Evolutionary conservation across 2,797 vertebrate genomes (phyloP).

Genomic region (Peromyscus eremicus): DNA sequence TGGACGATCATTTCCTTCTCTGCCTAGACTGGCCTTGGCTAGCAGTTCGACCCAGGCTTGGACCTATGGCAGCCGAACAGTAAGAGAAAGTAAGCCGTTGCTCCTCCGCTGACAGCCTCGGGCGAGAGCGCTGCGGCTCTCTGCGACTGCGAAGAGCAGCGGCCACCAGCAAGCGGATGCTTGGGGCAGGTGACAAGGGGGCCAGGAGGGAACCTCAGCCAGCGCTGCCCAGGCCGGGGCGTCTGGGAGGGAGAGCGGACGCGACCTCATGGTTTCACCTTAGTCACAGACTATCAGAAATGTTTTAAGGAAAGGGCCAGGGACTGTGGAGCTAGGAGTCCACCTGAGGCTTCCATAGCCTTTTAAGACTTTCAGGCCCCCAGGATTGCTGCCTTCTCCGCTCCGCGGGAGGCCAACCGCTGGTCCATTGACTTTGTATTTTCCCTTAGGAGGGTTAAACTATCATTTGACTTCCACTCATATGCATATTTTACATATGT

Average conservation of each 20-base stretch:
- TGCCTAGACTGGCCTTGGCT: not conserved
- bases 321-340: not conserved
- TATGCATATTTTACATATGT: constrained; percentile 62
- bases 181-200: not conserved
- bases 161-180: not conserved
- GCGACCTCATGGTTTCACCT: constrained; percentile 65
- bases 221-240: rapidly evolving
- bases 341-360: constrained; percentile 34
- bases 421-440: constrained; percentile 6
- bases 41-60: rapidly evolving
- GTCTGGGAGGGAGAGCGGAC: not conserved
- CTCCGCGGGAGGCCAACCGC: not conserved
- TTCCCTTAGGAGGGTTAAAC: not conserved
- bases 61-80: not conserved
- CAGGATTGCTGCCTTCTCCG: constrained; percentile 4
- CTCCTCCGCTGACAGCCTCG: not conserved
- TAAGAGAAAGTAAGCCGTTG: not conserved
- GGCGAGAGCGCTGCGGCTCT: not conserved
- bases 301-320: not conserved
- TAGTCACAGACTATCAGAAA: constrained; percentile 15
- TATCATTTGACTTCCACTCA: constrained; percentile 54
- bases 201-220: not conserved
- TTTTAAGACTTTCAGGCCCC: constrained; percentile 24
- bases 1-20: not conserved
- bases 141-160: not conserved